Evolutionary conservation across 1,140 invertebrate genomes (phyloP).

Genomic region (Plutomurus gul): DNA sequence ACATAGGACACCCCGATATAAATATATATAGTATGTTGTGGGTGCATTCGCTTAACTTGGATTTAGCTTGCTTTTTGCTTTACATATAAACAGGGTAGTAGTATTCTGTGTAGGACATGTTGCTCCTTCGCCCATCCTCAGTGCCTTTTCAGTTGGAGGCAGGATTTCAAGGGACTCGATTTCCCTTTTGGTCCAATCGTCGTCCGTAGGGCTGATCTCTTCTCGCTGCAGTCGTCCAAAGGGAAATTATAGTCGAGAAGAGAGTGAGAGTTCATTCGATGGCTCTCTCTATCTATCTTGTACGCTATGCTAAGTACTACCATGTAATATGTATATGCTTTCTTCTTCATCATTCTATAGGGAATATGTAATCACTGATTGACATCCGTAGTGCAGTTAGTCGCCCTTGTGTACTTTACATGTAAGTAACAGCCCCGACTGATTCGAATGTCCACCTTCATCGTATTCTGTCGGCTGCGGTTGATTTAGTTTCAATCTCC

Average conservation of each 20-base stretch:
- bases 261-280: conserved; percentile 19
- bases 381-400: conserved; percentile 1
- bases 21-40: too few relatives aligned
- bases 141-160: conserved; percentile 22
- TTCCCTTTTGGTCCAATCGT: conserved; percentile 12
- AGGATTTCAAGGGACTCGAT: conserved; percentile 32
- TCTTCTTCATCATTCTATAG: background rate
- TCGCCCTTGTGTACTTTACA: background rate
- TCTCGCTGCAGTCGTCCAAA: too few relatives aligned
- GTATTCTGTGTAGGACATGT: conserved; percentile 9
- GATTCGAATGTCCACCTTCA: background rate
- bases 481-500: too few relatives aligned
- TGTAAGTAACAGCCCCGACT: background rate
- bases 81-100: background rate
- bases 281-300: background rate
- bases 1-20: too few relatives aligned
- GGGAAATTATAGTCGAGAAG: background rate
- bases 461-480: too few relatives aligned
- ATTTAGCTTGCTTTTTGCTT: conserved; percentile 1
- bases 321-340: too few relatives aligned
- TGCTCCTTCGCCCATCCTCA: conserved; percentile 10
- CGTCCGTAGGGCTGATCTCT: conserved; percentile 1
- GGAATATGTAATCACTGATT: background rate
- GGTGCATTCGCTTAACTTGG: too few relatives aligned
- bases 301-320: too few relatives aligned